phyloP scores from a whole-genome alignment of 2,888 invertebrate genomes.

The Hypomecis punctinalis region DNA sequence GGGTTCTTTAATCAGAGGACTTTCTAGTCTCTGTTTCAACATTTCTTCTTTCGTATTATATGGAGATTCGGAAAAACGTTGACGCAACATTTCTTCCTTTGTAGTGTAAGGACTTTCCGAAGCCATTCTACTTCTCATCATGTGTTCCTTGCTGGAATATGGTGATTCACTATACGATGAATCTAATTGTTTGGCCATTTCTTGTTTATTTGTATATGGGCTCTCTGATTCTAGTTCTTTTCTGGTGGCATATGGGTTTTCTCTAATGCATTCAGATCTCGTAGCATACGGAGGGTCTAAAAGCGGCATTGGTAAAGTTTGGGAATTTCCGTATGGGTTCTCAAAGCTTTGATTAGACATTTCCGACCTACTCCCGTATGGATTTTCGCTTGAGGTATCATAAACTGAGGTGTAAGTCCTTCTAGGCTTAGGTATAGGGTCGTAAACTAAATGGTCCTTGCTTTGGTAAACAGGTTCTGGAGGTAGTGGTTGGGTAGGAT shows the following conservation, averaged over 20 bases:
- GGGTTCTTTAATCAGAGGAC: constrained; percentile 65
- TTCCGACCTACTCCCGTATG: constrained; percentile 75
- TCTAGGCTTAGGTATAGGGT: constrained; percentile 81
- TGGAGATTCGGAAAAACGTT: constrained; percentile 80
- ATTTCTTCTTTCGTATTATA: constrained; percentile 81
- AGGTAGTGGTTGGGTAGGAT: constrained; percentile 81
- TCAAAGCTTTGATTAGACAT: constrained; percentile 76
- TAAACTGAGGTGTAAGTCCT: constrained; percentile 79
- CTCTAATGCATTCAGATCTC: constrained; percentile 54
- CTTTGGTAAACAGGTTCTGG: constrained; percentile 83
- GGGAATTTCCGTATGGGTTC: constrained; percentile 74
- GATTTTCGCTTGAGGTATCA: constrained; percentile 77
- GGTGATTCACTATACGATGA: constrained; percentile 73
- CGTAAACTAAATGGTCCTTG: constrained; percentile 79
- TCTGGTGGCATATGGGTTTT: constrained; percentile 58
- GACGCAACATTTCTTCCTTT: constrained; percentile 82
- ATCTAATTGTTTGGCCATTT: constrained; percentile 66
- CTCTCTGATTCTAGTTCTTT: constrained; percentile 57
- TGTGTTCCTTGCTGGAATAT: constrained; percentile 80
- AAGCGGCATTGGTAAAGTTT: constrained; percentile 72
- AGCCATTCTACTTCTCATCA: constrained; percentile 69
- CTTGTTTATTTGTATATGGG: constrained; percentile 64
- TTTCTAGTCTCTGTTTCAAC: constrained; percentile 76
- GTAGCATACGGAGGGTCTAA: constrained; percentile 66
- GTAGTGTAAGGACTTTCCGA: constrained; percentile 77